Conservation (phyloP, 1,140 invertebrate genomes). For the Neoseiulus cucumeris region DNA sequence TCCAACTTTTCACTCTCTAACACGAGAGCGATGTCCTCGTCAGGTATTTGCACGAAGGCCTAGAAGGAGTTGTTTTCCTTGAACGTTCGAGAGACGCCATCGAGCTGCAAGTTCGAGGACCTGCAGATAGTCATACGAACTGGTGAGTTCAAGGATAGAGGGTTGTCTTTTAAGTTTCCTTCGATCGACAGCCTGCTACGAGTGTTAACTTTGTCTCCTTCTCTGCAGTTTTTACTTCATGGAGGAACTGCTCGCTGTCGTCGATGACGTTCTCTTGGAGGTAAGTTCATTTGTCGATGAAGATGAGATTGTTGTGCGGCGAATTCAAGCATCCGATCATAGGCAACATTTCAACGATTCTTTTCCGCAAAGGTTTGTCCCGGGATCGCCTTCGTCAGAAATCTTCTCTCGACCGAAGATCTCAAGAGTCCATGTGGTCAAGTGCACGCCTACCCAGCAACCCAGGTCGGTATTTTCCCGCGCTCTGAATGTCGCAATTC, state of each 20-base stretch:
- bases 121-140: slow-evolving; percentile 34
- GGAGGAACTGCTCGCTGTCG: slow-evolving; percentile 47
- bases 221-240: slow-evolving; percentile 42
- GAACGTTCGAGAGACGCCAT: slow-evolving; percentile 41
- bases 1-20: too few relatives aligned
- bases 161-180: too few relatives aligned
- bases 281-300: slow-evolving; percentile 9
- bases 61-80: slow-evolving; percentile 50
- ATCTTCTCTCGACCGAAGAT: slow-evolving; percentile 24
- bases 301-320: neutral
- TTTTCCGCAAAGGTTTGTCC: slow-evolving; percentile 22
- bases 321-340: neutral
- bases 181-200: too few relatives aligned
- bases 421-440: slow-evolving; percentile 20
- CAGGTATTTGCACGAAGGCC: slow-evolving; percentile 39
- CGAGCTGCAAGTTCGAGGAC: slow-evolving; percentile 52
- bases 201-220: too few relatives aligned
- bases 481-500: too few relatives aligned
- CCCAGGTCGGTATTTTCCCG: neutral
- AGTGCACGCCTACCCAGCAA: slow-evolving; percentile 16
- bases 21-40: neutral
- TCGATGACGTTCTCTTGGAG: slow-evolving; percentile 36
- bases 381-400: slow-evolving; percentile 25
- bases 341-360: slow-evolving; percentile 2
- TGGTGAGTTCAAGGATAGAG: slow-evolving; percentile 25